Evolutionary conservation across 1,140 invertebrate species (phyloP).

Genomic region (Pseudomyrmex concolor): DNA sequence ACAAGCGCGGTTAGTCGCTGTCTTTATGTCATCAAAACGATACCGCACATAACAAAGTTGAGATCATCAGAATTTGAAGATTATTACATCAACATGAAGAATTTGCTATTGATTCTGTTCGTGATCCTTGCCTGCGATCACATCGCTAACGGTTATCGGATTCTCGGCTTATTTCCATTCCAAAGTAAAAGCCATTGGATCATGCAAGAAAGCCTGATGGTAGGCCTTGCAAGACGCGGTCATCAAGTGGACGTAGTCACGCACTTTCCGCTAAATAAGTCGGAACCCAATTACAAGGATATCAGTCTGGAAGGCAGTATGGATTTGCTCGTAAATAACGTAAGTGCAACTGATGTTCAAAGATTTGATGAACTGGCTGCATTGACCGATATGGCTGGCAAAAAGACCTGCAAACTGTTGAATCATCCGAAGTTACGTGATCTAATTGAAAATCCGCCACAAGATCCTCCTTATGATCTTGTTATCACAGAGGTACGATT

Average conservation of each 20-base stretch:
- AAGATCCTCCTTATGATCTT: constrained; percentile 69
- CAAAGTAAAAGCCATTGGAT: constrained; percentile 86
- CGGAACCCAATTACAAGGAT: constrained; percentile 85
- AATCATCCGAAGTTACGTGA: constrained; percentile 35
- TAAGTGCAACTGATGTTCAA: too few relatives aligned
- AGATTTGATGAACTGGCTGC: too few relatives aligned
- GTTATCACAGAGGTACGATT: constrained; percentile 67
- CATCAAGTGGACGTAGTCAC: constrained; percentile 87
- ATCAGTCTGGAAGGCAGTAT: constrained; percentile 61
- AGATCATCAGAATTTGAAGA: too few relatives aligned
- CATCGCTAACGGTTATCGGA: constrained; percentile 69
- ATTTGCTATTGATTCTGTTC: too few relatives aligned
- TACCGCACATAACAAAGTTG: too few relatives aligned
- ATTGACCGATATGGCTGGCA: constrained; percentile 3
- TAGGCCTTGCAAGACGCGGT: constrained; percentile 85
- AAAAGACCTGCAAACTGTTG: constrained; percentile 50
- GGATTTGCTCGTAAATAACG: too few relatives aligned
- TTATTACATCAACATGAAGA: too few relatives aligned
- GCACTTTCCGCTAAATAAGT: constrained; percentile 83
- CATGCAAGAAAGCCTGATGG: constrained; percentile 85
- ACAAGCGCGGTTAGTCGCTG: too few relatives aligned
- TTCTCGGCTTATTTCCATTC: constrained; percentile 83
- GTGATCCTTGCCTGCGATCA: neutral
- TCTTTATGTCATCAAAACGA: too few relatives aligned
- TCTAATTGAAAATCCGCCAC: constrained; percentile 56